Conservation (phyloP, 2,888 invertebrate genomes). For the Calliphora vomitoria region DNA sequence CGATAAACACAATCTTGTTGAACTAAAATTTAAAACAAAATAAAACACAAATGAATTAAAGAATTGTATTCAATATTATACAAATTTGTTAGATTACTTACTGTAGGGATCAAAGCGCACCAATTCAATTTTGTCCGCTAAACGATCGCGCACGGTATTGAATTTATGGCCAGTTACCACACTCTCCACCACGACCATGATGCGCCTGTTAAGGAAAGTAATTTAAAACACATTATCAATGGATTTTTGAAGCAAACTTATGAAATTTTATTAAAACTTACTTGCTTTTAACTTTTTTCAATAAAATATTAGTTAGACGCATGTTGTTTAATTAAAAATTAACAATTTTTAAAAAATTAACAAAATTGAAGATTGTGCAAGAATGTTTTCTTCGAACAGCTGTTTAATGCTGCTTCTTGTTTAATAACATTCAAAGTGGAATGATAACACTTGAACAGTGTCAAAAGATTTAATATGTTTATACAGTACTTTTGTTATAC, state of each 20-base stretch:
- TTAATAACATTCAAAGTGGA: neutral
- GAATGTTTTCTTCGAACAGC: conserved; percentile 61
- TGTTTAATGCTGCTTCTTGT: conserved; percentile 12
- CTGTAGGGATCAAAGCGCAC: conserved; percentile 91
- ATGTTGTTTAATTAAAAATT: conserved; percentile 76
- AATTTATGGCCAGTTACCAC: conserved; percentile 91
- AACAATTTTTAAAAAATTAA: conserved; percentile 40
- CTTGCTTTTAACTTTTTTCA: conserved; percentile 92
- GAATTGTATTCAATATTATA: neutral
- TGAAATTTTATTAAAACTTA: conserved; percentile 83
- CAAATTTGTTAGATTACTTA: conserved; percentile 85
- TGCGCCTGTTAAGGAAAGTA: conserved; percentile 85
- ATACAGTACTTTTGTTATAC: conserved; percentile 23
- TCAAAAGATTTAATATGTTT: neutral
- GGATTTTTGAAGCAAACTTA: neutral
- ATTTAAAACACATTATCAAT: neutral
- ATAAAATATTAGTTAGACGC: conserved; percentile 89
- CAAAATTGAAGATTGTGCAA: conserved; percentile 37
- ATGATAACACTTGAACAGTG: conserved; percentile 1
- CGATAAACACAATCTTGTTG: conserved; percentile 88
- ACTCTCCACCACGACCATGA: conserved; percentile 93
- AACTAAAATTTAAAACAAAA: conserved; percentile 87
- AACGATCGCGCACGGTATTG: conserved; percentile 88
- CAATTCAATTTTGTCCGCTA: conserved; percentile 91
- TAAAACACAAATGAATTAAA: conserved; percentile 36